A percentile compares a stretch with the other conserved stretches of the same genome.
phyloP scores from a whole-genome alignment of 1,140 invertebrate genomes.

The Gyrodactylus bullatarudis region DNA sequence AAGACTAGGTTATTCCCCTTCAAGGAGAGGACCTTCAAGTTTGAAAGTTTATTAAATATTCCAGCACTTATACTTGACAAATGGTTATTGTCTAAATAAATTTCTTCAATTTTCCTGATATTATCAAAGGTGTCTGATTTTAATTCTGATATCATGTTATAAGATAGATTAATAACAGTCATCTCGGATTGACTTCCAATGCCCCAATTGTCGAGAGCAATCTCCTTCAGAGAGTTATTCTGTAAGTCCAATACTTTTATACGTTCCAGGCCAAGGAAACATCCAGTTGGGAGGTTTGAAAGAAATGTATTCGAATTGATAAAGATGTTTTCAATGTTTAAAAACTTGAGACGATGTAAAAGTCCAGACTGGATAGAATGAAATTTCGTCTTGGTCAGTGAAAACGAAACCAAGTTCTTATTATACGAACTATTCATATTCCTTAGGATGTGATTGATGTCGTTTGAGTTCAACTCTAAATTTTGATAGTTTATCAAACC shows the following conservation, averaged over 20 bases:
- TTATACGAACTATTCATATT: neutral
- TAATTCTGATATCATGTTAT: neutral
- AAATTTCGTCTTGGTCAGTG: neutral
- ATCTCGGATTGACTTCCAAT: neutral
- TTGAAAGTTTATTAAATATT: neutral
- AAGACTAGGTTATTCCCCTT: neutral
- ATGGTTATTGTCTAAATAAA: neutral
- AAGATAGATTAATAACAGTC: neutral
- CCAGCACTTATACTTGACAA: neutral
- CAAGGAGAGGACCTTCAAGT: neutral
- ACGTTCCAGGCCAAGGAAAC: neutral
- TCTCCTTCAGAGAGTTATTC: neutral
- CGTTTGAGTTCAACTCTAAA: neutral
- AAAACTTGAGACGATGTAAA: neutral
- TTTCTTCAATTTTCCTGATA: neutral
- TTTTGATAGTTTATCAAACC: neutral
- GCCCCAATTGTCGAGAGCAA: neutral
- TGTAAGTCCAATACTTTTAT: neutral
- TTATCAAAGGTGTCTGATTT: neutral
- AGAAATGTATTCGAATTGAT: neutral
- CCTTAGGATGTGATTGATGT: too few species aligned
- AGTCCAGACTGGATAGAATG: neutral
- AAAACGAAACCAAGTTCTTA: neutral
- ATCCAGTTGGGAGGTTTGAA: neutral
- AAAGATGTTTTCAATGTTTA: neutral